Base-by-base conservation (phyloP, 2,113 vertebrate genomes). In the Anoplopoma fimbria region DNA sequence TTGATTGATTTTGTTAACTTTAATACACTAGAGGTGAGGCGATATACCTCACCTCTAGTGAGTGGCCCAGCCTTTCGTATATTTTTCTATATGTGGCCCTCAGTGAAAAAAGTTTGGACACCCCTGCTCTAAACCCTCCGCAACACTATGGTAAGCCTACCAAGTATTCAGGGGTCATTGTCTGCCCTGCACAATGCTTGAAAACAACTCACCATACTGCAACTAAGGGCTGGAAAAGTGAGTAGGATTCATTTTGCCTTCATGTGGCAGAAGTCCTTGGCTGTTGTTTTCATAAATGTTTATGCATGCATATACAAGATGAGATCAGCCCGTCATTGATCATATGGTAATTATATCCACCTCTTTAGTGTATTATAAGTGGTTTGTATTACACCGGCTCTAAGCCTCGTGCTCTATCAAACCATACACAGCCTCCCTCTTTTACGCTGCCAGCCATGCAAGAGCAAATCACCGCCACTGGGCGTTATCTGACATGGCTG, bases 381-480 rank as follows among this genome's bases (percentile, higher is more conserved):
- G 76, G 51, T 79, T 88, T 89, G 85, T 81, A 77, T 75, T 68
- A 53, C 62, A 75, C 38, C 0, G 25, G 8, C 79, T 83, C n/a
- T 40, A 83, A 87, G 82, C 77, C 83, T 47, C 86, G 61, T 75
- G 69, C 82, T 85, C 71, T 83, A 64, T 89, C 86, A 90, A 76
- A 68, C 53, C 68, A 47, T 55, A 65, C 83, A 78, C 69, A 86
- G 19, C 57, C 76, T 79, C 63, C 64, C 58, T 81, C 75, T 82
- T n/a, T 76, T 80, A 60, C 0, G 36, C 84, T 88, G 89, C 76
- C 87, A 90, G 81, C 81, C 88, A 87, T 77, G 83, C 82, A 81
- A 62, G 83, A 90, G 79, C 87, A 90, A 87, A 92, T 87, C 88
- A 78, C 51, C 85, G 88, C 91, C 90, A 85, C 25, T 12, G 79